Conservation (phyloP, 2,113 vertebrate species). For the Sceloporus undulatus region DNA sequence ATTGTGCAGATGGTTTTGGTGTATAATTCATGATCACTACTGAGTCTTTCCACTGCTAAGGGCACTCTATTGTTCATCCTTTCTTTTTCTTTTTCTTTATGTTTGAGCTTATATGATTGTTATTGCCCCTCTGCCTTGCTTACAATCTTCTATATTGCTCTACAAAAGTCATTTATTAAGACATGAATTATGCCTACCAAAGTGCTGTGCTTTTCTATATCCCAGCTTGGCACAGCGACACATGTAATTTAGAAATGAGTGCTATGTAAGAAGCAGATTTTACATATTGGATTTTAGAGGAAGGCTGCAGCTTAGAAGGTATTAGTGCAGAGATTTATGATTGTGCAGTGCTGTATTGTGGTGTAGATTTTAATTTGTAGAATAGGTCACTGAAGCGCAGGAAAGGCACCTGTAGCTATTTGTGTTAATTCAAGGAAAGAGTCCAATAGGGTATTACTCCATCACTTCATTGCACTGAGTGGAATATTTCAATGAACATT, state of each 20-base stretch:
- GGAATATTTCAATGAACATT: conserved; percentile 3
- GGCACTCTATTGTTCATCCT: conserved; percentile 58
- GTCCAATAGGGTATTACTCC: conserved; percentile 3
- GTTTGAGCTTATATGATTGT: conserved; percentile 57
- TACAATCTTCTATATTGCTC: conserved; percentile 47
- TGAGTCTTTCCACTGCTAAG: conserved; percentile 54
- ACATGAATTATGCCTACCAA: conserved; percentile 47
- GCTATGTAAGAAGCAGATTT: conserved; percentile 30
- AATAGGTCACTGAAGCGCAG: conserved; percentile 20
- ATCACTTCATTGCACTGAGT: not conserved
- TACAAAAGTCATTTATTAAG: conserved; percentile 66
- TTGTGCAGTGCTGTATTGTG: conserved; percentile 15
- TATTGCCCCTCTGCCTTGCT: conserved; percentile 59
- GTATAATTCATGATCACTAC: conserved; percentile 66
- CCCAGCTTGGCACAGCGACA: conserved; percentile 23
- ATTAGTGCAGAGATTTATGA: conserved; percentile 34
- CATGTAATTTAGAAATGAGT: conserved; percentile 34
- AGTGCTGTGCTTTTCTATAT: conserved; percentile 24
- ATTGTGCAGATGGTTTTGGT: conserved; percentile 50
- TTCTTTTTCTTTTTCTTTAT: conserved; percentile 44
- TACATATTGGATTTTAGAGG: conserved; percentile 41
- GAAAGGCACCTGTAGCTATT: not conserved
- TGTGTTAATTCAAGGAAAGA: conserved; percentile 15
- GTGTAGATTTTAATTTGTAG: conserved; percentile 25
- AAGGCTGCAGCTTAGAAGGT: conserved; percentile 29